phyloP scores from a whole-genome alignment of 2,797 vertebrate genomes.

The Gambusia yucatana region DNA sequence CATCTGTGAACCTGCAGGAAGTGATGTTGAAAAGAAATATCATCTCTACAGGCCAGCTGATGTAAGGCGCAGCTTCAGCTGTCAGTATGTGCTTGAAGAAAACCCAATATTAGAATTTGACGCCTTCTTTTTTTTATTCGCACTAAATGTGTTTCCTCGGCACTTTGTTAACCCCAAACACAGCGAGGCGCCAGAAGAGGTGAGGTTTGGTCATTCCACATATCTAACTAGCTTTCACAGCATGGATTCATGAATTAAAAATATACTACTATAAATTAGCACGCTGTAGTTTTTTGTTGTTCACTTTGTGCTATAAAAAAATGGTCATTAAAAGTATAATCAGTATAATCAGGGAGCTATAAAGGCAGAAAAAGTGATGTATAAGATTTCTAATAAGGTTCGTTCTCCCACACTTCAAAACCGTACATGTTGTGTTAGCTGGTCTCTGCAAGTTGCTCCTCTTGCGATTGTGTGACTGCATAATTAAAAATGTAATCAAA shows the following conservation, averaged over 20 bases:
- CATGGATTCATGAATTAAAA: neutral
- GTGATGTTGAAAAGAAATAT: neutral
- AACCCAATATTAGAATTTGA: constrained; percentile 32
- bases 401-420: neutral
- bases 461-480: neutral
- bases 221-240: constrained; percentile 5
- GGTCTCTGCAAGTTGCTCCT: neutral
- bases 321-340: neutral
- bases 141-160: constrained; percentile 10
- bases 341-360: neutral
- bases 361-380: neutral
- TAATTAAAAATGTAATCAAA: neutral
- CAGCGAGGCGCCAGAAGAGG: constrained; percentile 26
- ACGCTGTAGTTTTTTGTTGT: neutral
- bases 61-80: neutral
- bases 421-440: neutral
- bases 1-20: constrained; percentile 3
- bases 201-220: constrained; percentile 23
- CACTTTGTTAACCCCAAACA: constrained; percentile 2
- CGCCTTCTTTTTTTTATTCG: constrained; percentile 32
- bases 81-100: constrained; percentile 33
- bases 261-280: neutral
- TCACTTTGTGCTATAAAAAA: neutral
- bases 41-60: constrained; percentile 10
- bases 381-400: neutral